Evolutionary conservation across 2,797 vertebrate genomes (phyloP).

Genomic region (Pogoniulus pusillus): DNA sequence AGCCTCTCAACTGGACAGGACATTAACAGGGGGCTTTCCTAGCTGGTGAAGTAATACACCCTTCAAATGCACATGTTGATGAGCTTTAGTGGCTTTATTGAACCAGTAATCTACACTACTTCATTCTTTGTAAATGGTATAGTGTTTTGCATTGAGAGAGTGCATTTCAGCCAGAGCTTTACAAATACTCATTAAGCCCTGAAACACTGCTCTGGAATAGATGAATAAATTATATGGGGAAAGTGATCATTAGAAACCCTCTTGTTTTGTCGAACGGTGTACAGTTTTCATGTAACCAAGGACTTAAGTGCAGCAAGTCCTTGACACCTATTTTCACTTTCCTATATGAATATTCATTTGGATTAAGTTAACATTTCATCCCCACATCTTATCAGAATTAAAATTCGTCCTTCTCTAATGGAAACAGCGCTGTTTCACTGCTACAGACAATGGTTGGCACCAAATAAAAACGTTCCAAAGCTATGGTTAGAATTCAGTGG

Average conservation of each 20-base stretch:
- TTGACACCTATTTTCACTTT: slow-evolving; percentile 68
- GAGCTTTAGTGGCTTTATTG: slow-evolving; percentile 43
- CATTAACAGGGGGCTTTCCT: background rate
- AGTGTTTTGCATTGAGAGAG: slow-evolving; percentile 55
- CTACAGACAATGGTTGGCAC: slow-evolving; percentile 26
- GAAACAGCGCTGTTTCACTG: background rate
- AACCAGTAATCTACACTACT: slow-evolving; percentile 46
- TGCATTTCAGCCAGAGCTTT: slow-evolving; percentile 53
- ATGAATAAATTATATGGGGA: slow-evolving; percentile 65
- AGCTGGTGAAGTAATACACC: background rate
- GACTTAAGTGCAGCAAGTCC: slow-evolving; percentile 55
- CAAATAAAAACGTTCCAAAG: slow-evolving; percentile 35
- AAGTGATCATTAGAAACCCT: slow-evolving; percentile 49
- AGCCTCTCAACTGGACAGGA: background rate
- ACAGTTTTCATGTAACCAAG: slow-evolving; percentile 56
- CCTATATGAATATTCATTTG: slow-evolving; percentile 58
- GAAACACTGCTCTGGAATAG: slow-evolving; percentile 57
- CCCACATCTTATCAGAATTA: slow-evolving; percentile 8
- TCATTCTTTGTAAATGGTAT: slow-evolving; percentile 36
- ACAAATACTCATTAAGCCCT: slow-evolving; percentile 49
- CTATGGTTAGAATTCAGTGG: slow-evolving; percentile 30
- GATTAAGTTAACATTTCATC: slow-evolving; percentile 37
- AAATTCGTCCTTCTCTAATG: slow-evolving; percentile 6
- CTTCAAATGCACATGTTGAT: slow-evolving; percentile 42
- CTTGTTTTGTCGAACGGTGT: slow-evolving; percentile 49